phyloP scores from a whole-genome alignment of 2,888 invertebrate genomes.

The Julus scanicus region DNA sequence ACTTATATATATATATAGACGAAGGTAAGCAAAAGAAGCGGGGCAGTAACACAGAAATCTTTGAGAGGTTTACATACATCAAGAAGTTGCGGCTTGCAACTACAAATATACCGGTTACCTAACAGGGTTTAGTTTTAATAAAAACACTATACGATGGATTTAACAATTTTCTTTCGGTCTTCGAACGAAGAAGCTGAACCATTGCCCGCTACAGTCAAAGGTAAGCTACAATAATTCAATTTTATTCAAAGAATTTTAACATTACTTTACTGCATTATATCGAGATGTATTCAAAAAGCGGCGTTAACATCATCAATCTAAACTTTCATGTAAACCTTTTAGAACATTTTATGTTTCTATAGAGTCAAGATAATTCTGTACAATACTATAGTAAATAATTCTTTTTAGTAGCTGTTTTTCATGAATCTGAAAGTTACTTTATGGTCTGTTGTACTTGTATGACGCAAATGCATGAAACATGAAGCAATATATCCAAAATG shows the following conservation, averaged over 20 bases:
- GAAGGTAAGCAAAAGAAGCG: not conserved
- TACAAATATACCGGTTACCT: not conserved
- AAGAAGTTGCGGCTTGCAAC: not conserved
- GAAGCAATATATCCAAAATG: too few species aligned
- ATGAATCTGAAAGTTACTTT: too few species aligned
- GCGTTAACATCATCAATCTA: too few species aligned
- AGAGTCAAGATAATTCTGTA: too few species aligned
- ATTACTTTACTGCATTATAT: too few species aligned
- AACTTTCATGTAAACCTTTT: too few species aligned
- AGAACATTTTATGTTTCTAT: too few species aligned
- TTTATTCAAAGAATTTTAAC: not conserved
- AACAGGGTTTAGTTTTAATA: not conserved
- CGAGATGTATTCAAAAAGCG: too few species aligned
- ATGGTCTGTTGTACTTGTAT: too few species aligned
- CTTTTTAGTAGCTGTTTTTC: too few species aligned
- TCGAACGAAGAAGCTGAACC: conserved; percentile 53
- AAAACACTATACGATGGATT: conserved; percentile 38
- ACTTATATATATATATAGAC: not conserved
- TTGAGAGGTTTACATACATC: not conserved
- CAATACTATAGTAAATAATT: too few species aligned
- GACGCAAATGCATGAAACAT: too few species aligned
- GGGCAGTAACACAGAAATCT: not conserved
- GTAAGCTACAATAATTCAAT: conserved; percentile 30
- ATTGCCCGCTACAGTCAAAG: conserved; percentile 50
- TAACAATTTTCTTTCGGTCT: conserved; percentile 53